Base-by-base conservation (phyloP, 53 echinoderm and acorn worm genomes). In the Stichopus horrens region DNA sequence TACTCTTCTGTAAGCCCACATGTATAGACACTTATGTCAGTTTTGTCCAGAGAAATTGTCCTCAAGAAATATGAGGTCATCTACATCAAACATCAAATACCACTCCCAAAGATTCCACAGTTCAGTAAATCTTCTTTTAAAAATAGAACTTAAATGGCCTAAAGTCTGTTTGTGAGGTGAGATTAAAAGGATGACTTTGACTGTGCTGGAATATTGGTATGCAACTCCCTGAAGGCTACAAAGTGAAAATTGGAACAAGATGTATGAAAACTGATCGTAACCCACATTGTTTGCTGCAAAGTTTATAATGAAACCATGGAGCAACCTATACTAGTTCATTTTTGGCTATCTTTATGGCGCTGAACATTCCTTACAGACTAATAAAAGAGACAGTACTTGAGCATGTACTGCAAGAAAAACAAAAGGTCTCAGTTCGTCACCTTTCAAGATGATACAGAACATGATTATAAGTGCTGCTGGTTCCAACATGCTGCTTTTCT, bases 241-340 rank as follows among this genome's bases (percentile, higher is more conserved):
- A 81, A 23, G 57, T 81, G 55, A 81, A 79, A 81, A 81, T 56
- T 81, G 56, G 81, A 19, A 58, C 81, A 81, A 81, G 81, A 81
- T 81, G 81, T 57, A 57, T 14, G 22, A 81, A 81, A 81, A 13
- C 71, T 71, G 71, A 20, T 71, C 20, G 21, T 71, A 71, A 19
- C 71, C 21, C 6, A 18, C 19, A n/a, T n/a, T 71, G 71, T 71
- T 81, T 18, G 54, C 56, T 21, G 81, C 57, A 81, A 56, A 7
- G 81, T 10, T 21, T 4, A 56, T 20, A 81, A 81, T 21, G 21
- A 56, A 81, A 76, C 76, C 76, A 76, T 71, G 71, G 71, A 71
- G 71, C 71, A 21, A 18, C n/a, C 71, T 6, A 20, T 0, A 18
- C 5, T 21, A 71, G 71, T 71, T 7, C 59, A 16, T 71, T 71